Conservation (phyloP, 2,797 vertebrate species). For the Enteromius fasciolatus region DNA sequence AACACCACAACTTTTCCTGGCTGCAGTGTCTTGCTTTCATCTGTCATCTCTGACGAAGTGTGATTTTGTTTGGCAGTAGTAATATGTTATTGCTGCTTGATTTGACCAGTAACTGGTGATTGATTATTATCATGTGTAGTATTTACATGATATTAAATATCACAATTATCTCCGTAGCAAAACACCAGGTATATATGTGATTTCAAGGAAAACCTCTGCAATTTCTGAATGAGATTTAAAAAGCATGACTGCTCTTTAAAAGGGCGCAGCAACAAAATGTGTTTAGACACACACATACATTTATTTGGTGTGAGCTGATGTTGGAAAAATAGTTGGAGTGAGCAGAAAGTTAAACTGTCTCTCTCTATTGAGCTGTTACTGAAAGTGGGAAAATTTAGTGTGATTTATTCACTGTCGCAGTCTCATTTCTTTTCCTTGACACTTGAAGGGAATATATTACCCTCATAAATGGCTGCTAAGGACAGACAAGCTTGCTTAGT, state of each 20-base stretch:
- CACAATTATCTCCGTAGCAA: neutral
- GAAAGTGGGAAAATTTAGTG: conserved; percentile 22
- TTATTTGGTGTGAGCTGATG: neutral
- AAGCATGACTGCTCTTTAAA: neutral
- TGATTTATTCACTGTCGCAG: conserved; percentile 17
- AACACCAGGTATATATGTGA: neutral
- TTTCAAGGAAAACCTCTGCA: neutral
- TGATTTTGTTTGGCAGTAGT: neutral
- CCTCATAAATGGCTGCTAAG: conserved; percentile 34
- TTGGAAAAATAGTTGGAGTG: neutral
- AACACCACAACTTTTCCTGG: neutral
- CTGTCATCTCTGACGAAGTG: neutral
- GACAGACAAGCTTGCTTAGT: conserved; percentile 32
- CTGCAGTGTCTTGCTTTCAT: neutral
- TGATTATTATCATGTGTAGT: neutral
- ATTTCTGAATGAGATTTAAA: neutral
- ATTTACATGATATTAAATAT: neutral
- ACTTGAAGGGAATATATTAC: conserved; percentile 36
- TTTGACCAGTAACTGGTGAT: no score
- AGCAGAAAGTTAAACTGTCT: conserved; percentile 26
- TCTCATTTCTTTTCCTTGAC: conserved; percentile 31
- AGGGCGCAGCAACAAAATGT: neutral
- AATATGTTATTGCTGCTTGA: neutral
- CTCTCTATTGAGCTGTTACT: conserved; percentile 13
- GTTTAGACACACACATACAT: neutral